Conservation (phyloP, 1,140 invertebrate genomes). For the Dufourea novaeangliae region DNA sequence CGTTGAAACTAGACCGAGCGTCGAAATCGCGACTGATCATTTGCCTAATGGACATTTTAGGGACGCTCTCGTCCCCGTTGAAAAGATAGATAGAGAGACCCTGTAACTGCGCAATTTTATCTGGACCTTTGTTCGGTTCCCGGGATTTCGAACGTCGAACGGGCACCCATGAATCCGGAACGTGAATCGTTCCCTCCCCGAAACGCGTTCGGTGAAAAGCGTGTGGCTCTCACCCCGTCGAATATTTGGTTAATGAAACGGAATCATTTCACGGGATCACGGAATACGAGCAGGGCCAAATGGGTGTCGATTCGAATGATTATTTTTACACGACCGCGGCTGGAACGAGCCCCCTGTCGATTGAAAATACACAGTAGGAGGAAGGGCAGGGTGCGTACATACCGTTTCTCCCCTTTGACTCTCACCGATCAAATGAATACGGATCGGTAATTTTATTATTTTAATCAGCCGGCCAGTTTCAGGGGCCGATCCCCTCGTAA, state of each 20-base stretch:
- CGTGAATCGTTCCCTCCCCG: not conserved
- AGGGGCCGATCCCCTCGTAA: not conserved
- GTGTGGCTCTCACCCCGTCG: too few species aligned
- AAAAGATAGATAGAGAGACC: not conserved
- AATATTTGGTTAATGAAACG: not conserved
- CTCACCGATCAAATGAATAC: not conserved
- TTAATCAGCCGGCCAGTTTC: not conserved
- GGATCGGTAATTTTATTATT: not conserved
- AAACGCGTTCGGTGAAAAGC: too few species aligned
- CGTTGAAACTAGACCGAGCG: slow-evolving; percentile 9
- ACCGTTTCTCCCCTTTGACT: too few species aligned
- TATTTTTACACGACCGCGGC: too few species aligned
- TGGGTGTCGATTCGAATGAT: too few species aligned
- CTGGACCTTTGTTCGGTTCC: not conserved
- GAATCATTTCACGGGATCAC: not conserved
- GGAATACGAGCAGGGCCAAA: too few species aligned
- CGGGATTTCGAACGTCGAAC: not conserved
- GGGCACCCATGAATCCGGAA: not conserved
- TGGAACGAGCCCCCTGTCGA: not conserved
- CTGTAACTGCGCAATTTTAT: not conserved
- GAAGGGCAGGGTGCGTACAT: too few species aligned
- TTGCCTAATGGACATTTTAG: slow-evolving; percentile 54
- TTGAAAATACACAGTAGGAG: not conserved
- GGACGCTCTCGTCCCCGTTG: not conserved
- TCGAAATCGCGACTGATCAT: slow-evolving; percentile 52